Evolutionary conservation across 37 sponge, comb jelly and placozoan species (phyloP).

Genomic region (Beroe ovata): DNA sequence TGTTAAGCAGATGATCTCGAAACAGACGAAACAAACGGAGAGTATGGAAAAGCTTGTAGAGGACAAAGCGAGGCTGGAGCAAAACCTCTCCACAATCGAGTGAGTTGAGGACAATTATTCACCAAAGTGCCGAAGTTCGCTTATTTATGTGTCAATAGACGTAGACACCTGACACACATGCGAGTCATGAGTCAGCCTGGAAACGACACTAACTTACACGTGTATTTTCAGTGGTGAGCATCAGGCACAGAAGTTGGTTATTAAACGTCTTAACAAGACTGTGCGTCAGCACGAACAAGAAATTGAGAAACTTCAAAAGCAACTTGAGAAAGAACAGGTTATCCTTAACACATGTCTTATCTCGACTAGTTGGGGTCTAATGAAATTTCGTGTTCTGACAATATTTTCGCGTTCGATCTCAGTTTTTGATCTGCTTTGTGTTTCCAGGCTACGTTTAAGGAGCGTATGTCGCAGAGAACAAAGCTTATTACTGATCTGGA

Average conservation of each 20-base stretch:
- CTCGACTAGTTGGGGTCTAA: too few species aligned
- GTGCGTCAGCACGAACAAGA: constrained; percentile 48
- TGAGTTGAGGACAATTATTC: too few species aligned
- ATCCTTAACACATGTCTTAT: too few species aligned
- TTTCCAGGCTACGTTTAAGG: constrained; percentile 23
- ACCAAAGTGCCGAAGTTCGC: too few species aligned
- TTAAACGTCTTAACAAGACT: constrained; percentile 31
- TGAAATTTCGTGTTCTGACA: too few species aligned
- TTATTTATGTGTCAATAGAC: too few species aligned
- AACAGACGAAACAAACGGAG: constrained; percentile 7
- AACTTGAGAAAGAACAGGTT: constrained; percentile 41
- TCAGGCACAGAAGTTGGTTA: constrained; percentile 47
- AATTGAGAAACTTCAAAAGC: constrained; percentile 21
- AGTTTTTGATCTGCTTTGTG: background rate
- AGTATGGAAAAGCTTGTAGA: constrained; percentile 20
- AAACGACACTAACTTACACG: too few species aligned
- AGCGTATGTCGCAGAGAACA: constrained; percentile 20
- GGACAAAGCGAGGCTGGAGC: background rate
- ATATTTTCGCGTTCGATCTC: background rate
- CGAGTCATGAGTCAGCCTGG: too few species aligned
- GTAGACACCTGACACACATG: too few species aligned
- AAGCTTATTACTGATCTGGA: constrained; percentile 32
- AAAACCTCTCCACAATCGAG: background rate
- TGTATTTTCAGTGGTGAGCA: constrained; percentile 50
- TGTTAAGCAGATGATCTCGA: background rate